Base-by-base conservation (phyloP, 2,888 invertebrate genomes). In the Drosophila peninsularis region DNA sequence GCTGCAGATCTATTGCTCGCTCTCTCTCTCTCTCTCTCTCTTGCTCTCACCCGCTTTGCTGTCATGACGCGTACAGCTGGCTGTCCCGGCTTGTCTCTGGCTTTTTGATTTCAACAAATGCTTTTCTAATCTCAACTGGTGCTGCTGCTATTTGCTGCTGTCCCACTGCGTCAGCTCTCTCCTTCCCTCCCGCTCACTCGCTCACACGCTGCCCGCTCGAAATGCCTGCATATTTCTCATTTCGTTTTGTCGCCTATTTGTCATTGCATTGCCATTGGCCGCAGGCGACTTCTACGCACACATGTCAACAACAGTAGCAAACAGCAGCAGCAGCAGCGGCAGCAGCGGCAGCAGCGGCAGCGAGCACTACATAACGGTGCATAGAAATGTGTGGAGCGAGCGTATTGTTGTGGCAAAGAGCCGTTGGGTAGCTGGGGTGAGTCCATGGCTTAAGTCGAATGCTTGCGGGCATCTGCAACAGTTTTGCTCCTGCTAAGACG, bases 161-260 rank as follows among this genome's bases (percentile, higher is more conserved):
- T 42, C 42, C 55, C 55, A 42, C 21, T 42, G 42, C 34, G 42
- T 34, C 42, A 24, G 14, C 55, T 44, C 54, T 5, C 17, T 44
- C 34, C 36, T 17, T 11, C n/a, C n/a, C 14, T 27, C 34, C 30
- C 37, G 9, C 10, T n/a, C 36, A 24, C 19, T 10, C 17, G 30
- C 34, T 30, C 41, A 17, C 19, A 27, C 45, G 21, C 57, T 45
- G 41, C 50, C 36, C 36, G 21, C 30, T 44, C 32, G 44, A 53
- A 50, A 78, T 74, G 71, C 79, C 68, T 71, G 78, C 86, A 75
- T 72, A 85, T 84, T 86, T 85, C 83, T 88, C 83, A 80, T 84
- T 88, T 88, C 88, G 80, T 84, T 83, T 88, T 88, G 86, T 84
- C 83, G 83, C 88, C 88, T 88, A 88, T 84, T 88, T 84, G 86